Base-by-base conservation (phyloP, 2,888 invertebrate genomes). In the Leptarthrus brevirostris region DNA sequence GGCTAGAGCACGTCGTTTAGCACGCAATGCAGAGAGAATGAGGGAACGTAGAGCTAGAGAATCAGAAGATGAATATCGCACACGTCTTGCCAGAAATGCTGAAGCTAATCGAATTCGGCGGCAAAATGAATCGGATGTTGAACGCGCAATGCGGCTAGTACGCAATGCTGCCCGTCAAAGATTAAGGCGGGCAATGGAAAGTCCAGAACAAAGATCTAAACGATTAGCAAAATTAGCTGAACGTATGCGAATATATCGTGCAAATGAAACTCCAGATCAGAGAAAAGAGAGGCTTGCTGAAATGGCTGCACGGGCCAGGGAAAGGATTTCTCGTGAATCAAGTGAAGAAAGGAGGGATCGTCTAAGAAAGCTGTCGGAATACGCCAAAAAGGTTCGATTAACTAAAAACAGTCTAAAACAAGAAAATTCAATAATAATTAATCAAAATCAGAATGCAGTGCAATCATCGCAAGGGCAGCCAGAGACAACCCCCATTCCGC, bases 301-400 rank as follows among this genome's bases (percentile, higher is more conserved):
- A 76, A 84, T 84, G 83, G 85, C 85, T 54, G 80, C 83, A 12
- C 77, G 85, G 8, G 85, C 85, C 61, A 79, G 85, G 0, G 84
- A 85, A 49, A 80, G 85, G 40, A 84, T 85, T 34, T 83, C 84
- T 53, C 82, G 80, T 74, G 85, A 85, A 75, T 78, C 81, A 8
- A 78, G 79, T 47, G 85, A 84, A 22, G 84, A 85, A 78, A 83
- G 85, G 75, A 83, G 83, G 82, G 84, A 84, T 76, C 81, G 85
- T 80, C 82, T 85, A 80, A 82, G 83, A 80, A 85, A 85, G 80
- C 80, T 85, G 78, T 84, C 85, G 79, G 85, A 85, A 75, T 85
- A 85, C 77, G 85, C 85, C 77, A 84, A 85, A 83, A 84, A 83
- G 83, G 84, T 85, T 82, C 82, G 85, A 82, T 82, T 83, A 81